A percentile compares a stretch with the other conserved stretches of the same genome.
Conservation (phyloP, 1,140 invertebrate genomes). For the Nasonia longicornis region DNA sequence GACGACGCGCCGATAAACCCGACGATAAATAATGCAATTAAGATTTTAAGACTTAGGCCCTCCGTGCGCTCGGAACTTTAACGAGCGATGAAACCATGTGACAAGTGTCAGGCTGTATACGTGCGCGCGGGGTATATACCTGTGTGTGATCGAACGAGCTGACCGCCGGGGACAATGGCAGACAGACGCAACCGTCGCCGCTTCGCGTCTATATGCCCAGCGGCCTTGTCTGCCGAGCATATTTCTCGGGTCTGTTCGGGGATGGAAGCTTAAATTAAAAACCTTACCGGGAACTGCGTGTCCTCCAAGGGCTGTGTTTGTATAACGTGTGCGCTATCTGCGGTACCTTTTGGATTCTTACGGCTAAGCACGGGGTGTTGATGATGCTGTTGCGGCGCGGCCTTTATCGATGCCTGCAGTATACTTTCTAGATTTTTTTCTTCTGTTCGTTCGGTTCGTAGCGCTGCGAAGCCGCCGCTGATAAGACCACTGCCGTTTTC, state of each 20-base stretch:
- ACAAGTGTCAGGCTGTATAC: constrained; percentile 57
- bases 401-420: background rate
- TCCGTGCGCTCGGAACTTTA: constrained; percentile 52
- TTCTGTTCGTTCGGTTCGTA: background rate
- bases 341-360: background rate
- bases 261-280: constrained; percentile 50
- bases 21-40: constrained; percentile 59
- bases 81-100: constrained; percentile 62
- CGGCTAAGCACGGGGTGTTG: background rate
- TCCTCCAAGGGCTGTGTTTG: background rate
- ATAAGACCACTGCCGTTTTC: constrained; percentile 31
- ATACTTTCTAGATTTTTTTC: background rate
- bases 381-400: background rate
- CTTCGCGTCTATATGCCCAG: constrained; percentile 30
- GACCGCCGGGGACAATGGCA: constrained; percentile 41
- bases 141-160: background rate
- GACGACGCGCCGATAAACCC: constrained; percentile 37
- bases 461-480: background rate
- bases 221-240: constrained; percentile 54
- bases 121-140: constrained; percentile 8
- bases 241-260: constrained; percentile 50
- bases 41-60: constrained; percentile 48
- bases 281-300: constrained; percentile 31
- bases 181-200: background rate
- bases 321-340: background rate